Evolutionary conservation across 2,113 vertebrate genomes (phyloP), one percentile per base, ranked within the genome.

Genomic region (Lophius piscatorius): DNA sequence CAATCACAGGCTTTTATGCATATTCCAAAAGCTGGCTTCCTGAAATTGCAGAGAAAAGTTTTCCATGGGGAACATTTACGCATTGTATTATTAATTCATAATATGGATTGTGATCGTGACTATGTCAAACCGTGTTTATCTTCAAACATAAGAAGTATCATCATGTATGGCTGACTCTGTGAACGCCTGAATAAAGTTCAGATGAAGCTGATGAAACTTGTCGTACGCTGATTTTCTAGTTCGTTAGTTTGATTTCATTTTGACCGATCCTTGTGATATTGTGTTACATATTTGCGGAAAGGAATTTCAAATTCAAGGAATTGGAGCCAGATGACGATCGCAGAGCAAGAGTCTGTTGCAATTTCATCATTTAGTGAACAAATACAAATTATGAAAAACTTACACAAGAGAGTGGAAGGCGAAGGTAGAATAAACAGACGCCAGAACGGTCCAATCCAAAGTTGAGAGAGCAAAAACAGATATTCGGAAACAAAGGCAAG

Each of bases 151-250:
- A 63, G 28, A 70, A 82, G 56, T 81, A 75, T 79, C 79, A 76
- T 82, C 55, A 76, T 88, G 85, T 87, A 77, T 83, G 87, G 84
- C 58, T 76, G 84, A 81, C 84, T 87, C 81, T 82, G 82, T 89
- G 78, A 89, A 80, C 74, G 51, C 66, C 49, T 85, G 64, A 91
- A 89, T 90, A 87, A 88, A 89, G 50, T 72, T 76, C 66, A 56
- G 60, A 86, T 72, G 68, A 82, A 74, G 59, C 73, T 58, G 62
- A 74, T 41, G 26, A 58, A 31, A 45, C 36, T 45, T 65, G 31
- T 69, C 40, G 54, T 47, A 56, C 39, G 34, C 47, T 69, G 39
- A 46, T 45, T 70, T 74, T 75, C 39, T 35, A 36, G 33, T 14
- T 7, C 41, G 22, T 48, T 36, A 34, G 41, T 57, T 33, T 62